Conservation (phyloP, 2,888 invertebrate genomes). For the Himalopsyche anomala region DNA sequence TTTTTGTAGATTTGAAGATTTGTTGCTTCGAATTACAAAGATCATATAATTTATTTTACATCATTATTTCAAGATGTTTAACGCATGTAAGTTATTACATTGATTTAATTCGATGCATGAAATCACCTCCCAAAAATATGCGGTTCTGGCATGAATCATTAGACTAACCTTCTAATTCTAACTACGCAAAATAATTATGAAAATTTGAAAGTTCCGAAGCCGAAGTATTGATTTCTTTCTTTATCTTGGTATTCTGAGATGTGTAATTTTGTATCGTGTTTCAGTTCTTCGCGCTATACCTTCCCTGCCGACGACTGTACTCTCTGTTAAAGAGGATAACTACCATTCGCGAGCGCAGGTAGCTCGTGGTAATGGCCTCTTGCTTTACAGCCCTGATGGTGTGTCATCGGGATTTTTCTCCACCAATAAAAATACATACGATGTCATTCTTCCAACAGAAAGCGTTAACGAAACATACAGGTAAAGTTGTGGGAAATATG, state of each 20-base stretch:
- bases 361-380: slow-evolving; percentile 87
- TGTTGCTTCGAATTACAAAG: neutral
- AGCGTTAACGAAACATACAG: slow-evolving; percentile 85
- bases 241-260: too few species aligned
- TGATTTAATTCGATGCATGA: neutral
- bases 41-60: neutral
- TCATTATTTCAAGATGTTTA: neutral
- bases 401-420: slow-evolving; percentile 53
- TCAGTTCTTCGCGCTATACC: slow-evolving; percentile 56
- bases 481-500: slow-evolving; percentile 70
- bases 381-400: slow-evolving; percentile 82
- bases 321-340: slow-evolving; percentile 73
- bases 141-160: slow-evolving; percentile 9
- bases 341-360: slow-evolving; percentile 83
- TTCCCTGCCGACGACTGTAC: slow-evolving; percentile 52
- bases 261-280: slow-evolving; percentile 7
- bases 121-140: slow-evolving; percentile 20
- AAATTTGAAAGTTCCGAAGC: too few species aligned
- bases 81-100: neutral
- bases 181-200: neutral
- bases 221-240: too few species aligned
- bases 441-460: slow-evolving; percentile 87
- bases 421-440: slow-evolving; percentile 77
- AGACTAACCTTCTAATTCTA: neutral
- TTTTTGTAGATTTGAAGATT: neutral